A percentile compares a stretch with the other conserved stretches of the same genome.
Evolutionary conservation across 2,888 invertebrate genomes (phyloP).

Genomic region (Drosophila macrospina): DNA sequence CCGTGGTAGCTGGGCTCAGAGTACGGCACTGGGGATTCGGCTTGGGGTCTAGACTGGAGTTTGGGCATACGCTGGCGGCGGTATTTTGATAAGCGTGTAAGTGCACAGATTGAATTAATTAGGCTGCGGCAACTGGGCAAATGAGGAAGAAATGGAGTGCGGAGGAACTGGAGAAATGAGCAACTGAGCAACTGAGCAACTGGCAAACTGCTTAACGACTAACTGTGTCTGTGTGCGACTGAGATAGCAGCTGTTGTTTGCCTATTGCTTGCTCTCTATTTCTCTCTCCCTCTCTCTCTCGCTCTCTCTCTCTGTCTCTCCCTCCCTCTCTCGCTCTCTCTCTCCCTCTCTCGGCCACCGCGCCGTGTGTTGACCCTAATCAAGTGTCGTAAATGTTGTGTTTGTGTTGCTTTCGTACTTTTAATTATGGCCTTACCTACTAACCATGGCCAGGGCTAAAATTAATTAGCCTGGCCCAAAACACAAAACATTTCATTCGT

Average conservation of each 20-base stretch:
- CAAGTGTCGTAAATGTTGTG: slow-evolving; percentile 76
- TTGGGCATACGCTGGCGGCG: slow-evolving; percentile 35
- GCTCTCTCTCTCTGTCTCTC: slow-evolving; percentile 3
- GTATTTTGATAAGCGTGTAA: slow-evolving; percentile 77
- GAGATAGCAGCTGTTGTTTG: slow-evolving; percentile 42
- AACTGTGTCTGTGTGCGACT: slow-evolving; percentile 21
- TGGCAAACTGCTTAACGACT: background rate
- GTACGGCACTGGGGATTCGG: slow-evolving; percentile 13
- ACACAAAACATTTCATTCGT: slow-evolving; percentile 13
- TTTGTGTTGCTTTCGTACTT: slow-evolving; percentile 54
- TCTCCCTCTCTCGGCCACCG: slow-evolving; percentile 10
- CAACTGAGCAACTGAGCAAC: no score
- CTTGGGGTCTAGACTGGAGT: slow-evolving; percentile 8
- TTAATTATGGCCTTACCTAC: slow-evolving; percentile 62
- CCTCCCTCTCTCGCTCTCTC: background rate
- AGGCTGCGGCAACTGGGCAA: slow-evolving; percentile 31
- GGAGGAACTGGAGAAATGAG: background rate
- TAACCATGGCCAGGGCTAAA: slow-evolving; percentile 49
- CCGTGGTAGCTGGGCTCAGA: background rate
- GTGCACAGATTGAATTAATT: slow-evolving; percentile 82
- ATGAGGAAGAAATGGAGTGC: background rate
- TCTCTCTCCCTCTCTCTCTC: no score
- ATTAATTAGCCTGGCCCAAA: slow-evolving; percentile 64
- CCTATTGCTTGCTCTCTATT: slow-evolving; percentile 51
- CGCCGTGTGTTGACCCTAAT: slow-evolving; percentile 67